Evolutionary conservation across 2,113 vertebrate species (phyloP), one percentile per base, ranked within the genome.

Genomic region (Jacana jacana): DNA sequence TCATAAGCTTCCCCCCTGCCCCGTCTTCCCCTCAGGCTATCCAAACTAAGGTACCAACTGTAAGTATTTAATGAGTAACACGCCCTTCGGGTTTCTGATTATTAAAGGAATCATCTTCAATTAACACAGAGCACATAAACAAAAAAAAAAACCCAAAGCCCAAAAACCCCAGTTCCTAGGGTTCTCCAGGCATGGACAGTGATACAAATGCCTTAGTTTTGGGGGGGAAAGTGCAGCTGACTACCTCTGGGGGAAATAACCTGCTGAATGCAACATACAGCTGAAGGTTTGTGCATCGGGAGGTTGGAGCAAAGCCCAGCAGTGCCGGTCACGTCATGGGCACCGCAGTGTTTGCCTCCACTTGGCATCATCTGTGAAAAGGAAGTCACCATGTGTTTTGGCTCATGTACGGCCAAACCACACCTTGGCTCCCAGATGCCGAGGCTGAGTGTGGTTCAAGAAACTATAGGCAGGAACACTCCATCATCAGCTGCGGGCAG

Each of bases 251-350:
- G 17, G 69, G 31, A 25, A 54, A 35, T 2, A 48, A 11, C 27
- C 39, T 0, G 13, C 10, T 25, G 60, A n/a, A 39, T 4, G 64
- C 1, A 4, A 37, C 2, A 1, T 15, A 8, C 6, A 2, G 42
- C 54, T 11, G 49, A n/a, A 23, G 40, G 7, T 42, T 37, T 27
- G 24, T 11, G 63, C 40, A 16, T 4, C 0, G 1, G 17, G 30
- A 13, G 52, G 58, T 2, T n/a, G 37, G 31, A 40, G 64, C 65
- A 17, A 11, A n/a, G 28, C 52, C 40, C 1, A 2, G 55, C 8
- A 8, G 4, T 0, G 0, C 28, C 0, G 2, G 35, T 44, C 35
- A 2, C 0, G 0, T 10, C 0, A 0, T 7, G 51, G 4, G 39
- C 2, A 4, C 9, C 1, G 15, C n/a, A 37, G 28, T 3, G 28